Base-by-base conservation (phyloP, 2,888 invertebrate species). In the Ceramica pisi region DNA sequence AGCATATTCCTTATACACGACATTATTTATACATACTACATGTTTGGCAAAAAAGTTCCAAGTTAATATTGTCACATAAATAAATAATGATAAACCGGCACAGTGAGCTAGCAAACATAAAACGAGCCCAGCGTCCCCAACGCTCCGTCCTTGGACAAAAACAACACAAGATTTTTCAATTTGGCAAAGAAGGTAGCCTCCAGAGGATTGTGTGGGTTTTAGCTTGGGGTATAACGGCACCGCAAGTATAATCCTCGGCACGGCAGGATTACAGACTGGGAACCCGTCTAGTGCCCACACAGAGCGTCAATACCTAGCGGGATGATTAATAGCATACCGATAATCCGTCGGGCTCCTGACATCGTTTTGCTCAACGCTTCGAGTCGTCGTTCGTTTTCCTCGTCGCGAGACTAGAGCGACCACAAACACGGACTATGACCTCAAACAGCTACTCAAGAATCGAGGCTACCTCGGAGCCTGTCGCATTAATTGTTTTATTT, bases 281-380 rank as follows among this genome's bases (percentile, higher is more conserved):
- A 81, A 81, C 87, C 83, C 80, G 84, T 78, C 86, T 84, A 85
- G 84, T 85, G 80, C 73, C 78, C 78, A 79, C 67, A 71, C 73
- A 80, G 81, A 85, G 88, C 92, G 88, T 92, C 92, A 89, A 92
- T 93, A 89, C 88, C 89, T 87, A 79, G 57, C 73, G 69, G 86
- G 88, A 93, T 94, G 93, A 94, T 94, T 93, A 93, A 93, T 93
- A 89, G 90, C 88, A 84, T 83, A 69, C 80, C 86, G 89, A 89
- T 93, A 93, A 93, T 92, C 92, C 91, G 88, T 75, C 55, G 82
- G 85, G 83, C 83, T 86, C 83, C 74, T 85, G 88, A 85, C 81
- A 86, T 87, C 90, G 87, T 89, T 91, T 90, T 89, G 86, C 86
- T 84, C 85, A 83, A 80, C 79, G 72, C 53, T 67, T 23, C 53